Evolutionary conservation across 2,113 vertebrate species (phyloP).

Genomic region (Crotalus helleri): DNA sequence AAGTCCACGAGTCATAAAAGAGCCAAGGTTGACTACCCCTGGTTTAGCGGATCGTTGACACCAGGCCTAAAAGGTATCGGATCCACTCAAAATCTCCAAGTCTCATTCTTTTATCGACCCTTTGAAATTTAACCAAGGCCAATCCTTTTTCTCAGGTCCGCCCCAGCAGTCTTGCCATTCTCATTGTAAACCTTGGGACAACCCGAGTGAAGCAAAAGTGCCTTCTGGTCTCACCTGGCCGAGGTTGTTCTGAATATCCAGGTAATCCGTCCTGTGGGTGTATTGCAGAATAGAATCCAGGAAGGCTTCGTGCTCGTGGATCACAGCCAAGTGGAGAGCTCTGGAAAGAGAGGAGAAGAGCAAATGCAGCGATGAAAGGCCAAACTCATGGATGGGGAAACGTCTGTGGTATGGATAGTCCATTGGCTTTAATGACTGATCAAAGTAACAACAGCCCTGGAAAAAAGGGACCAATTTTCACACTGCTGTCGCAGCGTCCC

Average conservation of each 20-base stretch:
- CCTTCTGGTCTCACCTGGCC: conserved; percentile 66
- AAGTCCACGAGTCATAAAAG: too few relatives aligned
- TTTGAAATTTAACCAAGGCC: background rate
- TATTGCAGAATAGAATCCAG: conserved; percentile 71
- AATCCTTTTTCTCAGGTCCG: background rate
- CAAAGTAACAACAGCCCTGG: background rate
- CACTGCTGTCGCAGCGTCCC: too few relatives aligned
- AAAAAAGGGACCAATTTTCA: background rate
- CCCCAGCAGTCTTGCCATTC: accelerated
- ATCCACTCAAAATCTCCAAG: background rate
- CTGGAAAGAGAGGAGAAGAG: conserved; percentile 34
- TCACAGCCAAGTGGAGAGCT: conserved; percentile 75
- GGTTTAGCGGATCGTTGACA: background rate
- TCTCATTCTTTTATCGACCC: background rate
- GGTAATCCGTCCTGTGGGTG: conserved; percentile 63
- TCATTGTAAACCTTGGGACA: background rate
- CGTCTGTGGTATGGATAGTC: accelerated
- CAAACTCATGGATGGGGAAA: background rate
- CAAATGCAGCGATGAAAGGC: background rate
- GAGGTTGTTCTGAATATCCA: conserved; percentile 79
- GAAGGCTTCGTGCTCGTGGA: conserved; percentile 75
- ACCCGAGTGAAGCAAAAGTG: background rate
- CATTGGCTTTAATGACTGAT: background rate
- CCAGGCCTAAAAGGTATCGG: background rate
- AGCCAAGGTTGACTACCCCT: too few relatives aligned